Evolutionary conservation across 2,888 invertebrate species (phyloP).

Genomic region (Willowsia nigromaculata): DNA sequence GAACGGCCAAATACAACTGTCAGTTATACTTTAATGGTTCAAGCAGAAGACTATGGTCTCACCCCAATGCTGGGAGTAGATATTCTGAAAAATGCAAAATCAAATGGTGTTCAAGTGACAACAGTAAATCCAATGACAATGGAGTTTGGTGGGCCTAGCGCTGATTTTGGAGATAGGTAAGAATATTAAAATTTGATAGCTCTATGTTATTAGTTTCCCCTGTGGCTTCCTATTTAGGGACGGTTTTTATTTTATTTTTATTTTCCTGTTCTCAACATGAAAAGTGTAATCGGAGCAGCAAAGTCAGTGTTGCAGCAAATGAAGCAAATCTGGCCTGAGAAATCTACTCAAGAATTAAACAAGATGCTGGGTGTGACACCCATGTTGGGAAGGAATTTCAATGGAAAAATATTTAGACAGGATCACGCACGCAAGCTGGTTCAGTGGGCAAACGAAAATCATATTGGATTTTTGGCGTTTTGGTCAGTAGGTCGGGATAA

Average conservation of each 20-base stretch:
- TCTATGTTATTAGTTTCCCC: too few relatives aligned
- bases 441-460: slow-evolving; percentile 75
- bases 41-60: slow-evolving; percentile 77
- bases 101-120: slow-evolving; percentile 75
- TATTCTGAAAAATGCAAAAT: slow-evolving; percentile 70
- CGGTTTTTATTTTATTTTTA: too few relatives aligned
- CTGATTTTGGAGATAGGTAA: slow-evolving; percentile 76
- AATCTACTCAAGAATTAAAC: slow-evolving; percentile 69
- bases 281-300: slow-evolving; percentile 72
- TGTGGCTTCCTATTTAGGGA: too few relatives aligned
- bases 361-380: slow-evolving; percentile 77
- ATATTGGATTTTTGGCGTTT: slow-evolving; percentile 75
- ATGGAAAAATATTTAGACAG: slow-evolving; percentile 67
- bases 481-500: slow-evolving; percentile 76
- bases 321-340: slow-evolving; percentile 77
- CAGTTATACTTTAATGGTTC: slow-evolving; percentile 76
- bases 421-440: slow-evolving; percentile 71
- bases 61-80: slow-evolving; percentile 74
- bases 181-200: too few relatives aligned
- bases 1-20: slow-evolving; percentile 76
- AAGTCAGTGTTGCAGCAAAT: slow-evolving; percentile 72
- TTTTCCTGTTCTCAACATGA: too few relatives aligned
- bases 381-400: slow-evolving; percentile 76
- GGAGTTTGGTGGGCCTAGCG: slow-evolving; percentile 72
- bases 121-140: slow-evolving; percentile 76